Conservation (phyloP, 2,888 invertebrate genomes). For the Rotaria sp. region DNA sequence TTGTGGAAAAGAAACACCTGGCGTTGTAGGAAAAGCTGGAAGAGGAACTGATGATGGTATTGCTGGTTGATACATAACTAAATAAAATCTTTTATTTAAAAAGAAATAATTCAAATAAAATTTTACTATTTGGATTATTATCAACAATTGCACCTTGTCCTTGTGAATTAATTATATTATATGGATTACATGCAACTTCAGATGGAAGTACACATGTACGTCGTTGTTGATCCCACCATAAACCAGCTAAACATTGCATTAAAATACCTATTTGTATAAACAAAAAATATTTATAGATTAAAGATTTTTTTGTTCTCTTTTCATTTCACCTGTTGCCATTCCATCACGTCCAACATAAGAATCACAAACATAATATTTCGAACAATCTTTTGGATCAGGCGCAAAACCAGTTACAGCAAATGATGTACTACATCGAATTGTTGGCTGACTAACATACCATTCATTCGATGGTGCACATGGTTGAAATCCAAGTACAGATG, state of each 20-base stretch:
- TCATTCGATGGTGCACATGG: conserved; percentile 32
- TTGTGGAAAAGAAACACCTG: not conserved
- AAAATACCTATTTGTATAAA: not conserved
- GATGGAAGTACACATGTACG: conserved; percentile 39
- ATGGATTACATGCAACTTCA: conserved; percentile 39
- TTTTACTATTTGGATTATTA: not conserved
- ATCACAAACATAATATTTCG: conserved; percentile 38
- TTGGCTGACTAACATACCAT: conserved; percentile 36
- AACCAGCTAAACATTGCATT: conserved; percentile 36
- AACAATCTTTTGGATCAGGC: conserved; percentile 40
- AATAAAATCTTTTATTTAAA: not conserved
- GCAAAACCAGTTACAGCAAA: conserved; percentile 34
- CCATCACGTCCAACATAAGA: conserved; percentile 13
- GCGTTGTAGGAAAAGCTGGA: not conserved
- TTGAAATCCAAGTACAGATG: conserved; percentile 29
- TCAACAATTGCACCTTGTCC: not conserved
- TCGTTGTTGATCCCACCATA: conserved; percentile 40
- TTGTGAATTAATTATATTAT: conserved; percentile 34
- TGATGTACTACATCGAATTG: conserved; percentile 34
- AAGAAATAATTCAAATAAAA: not conserved
- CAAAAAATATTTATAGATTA: not conserved
- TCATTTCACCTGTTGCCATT: conserved; percentile 27
- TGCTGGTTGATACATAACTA: not conserved
- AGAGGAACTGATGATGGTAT: not conserved
- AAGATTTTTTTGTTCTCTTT: not conserved